These are phyloP conservation scores for Pontoporia blainvillei DNA, from an alignment of 2,113 vertebrate genomes.

Conservation along the genomic window DNA sequence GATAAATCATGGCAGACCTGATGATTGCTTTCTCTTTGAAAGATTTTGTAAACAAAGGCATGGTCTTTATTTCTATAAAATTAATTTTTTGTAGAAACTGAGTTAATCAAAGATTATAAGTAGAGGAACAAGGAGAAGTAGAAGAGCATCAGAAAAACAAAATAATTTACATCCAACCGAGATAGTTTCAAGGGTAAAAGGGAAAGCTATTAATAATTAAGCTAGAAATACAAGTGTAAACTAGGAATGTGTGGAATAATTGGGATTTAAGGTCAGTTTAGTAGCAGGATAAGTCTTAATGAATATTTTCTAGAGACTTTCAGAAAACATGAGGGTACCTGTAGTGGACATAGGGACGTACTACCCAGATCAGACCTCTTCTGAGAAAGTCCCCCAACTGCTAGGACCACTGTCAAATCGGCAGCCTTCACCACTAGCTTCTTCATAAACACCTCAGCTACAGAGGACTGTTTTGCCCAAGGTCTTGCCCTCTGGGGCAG, in stretches of 20 bases:
- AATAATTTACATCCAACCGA: not conserved
- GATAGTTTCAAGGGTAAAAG: not conserved
- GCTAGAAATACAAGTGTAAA: not conserved
- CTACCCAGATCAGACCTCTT: not conserved
- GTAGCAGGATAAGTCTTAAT: not conserved
- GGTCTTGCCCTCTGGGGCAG: not conserved
- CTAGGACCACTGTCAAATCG: not conserved
- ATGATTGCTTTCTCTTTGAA: not conserved
- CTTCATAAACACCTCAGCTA: not conserved
- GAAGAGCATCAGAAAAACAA: not conserved
- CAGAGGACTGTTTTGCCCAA: not conserved
- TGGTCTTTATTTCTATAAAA: not conserved
- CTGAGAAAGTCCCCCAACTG: not conserved
- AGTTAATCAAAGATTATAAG: not conserved
- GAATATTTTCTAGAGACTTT: not conserved
- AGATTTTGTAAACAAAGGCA: not conserved
- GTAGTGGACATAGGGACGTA: not conserved
- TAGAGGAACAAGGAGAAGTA: not conserved
- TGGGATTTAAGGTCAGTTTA: not conserved
- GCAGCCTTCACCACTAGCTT: not conserved
- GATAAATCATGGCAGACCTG: not conserved
- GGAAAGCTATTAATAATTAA: not conserved
- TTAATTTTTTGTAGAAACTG: not conserved
- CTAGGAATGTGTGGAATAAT: not conserved
- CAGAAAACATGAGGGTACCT: not conserved